phyloP scores from a whole-genome alignment of 2,888 invertebrate species.

The Heliothis peltigera region DNA sequence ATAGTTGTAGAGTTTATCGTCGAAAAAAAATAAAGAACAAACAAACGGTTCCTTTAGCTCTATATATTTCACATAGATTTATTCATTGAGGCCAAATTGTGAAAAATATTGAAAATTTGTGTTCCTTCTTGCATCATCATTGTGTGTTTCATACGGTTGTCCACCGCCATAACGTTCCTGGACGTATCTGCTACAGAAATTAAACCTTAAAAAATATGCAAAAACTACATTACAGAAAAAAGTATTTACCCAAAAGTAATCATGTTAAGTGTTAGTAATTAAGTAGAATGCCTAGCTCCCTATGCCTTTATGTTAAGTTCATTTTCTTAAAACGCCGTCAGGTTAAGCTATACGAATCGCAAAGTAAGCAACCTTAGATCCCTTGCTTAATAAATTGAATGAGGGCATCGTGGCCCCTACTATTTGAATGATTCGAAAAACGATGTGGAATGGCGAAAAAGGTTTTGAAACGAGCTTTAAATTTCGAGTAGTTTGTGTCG shows the following conservation, averaged over 20 bases:
- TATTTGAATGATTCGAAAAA: background rate
- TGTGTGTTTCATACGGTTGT: too few species aligned
- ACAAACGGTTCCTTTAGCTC: background rate
- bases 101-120: too few species aligned
- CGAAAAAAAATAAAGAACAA: too few species aligned
- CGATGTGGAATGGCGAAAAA: slow-evolving; percentile 1
- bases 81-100: too few species aligned
- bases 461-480: background rate
- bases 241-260: slow-evolving; percentile 17
- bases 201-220: background rate
- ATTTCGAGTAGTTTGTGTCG: background rate
- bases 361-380: slow-evolving; percentile 57
- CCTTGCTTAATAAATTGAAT: slow-evolving; percentile 64
- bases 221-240: background rate
- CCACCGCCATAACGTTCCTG: too few species aligned
- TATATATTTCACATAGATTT: too few species aligned
- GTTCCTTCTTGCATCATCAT: too few species aligned
- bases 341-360: slow-evolving; percentile 55
- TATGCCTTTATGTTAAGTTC: slow-evolving; percentile 57
- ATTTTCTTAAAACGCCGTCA: slow-evolving; percentile 59
- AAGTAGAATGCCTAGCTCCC: slow-evolving; percentile 36
- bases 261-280: slow-evolving; percentile 32
- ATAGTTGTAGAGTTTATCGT: background rate
- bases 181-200: background rate
- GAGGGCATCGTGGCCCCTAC: slow-evolving; percentile 45